These are phyloP conservation scores for Andrena flavipes DNA, from an alignment of 2,888 invertebrate species.

Conservation along the genomic window DNA sequence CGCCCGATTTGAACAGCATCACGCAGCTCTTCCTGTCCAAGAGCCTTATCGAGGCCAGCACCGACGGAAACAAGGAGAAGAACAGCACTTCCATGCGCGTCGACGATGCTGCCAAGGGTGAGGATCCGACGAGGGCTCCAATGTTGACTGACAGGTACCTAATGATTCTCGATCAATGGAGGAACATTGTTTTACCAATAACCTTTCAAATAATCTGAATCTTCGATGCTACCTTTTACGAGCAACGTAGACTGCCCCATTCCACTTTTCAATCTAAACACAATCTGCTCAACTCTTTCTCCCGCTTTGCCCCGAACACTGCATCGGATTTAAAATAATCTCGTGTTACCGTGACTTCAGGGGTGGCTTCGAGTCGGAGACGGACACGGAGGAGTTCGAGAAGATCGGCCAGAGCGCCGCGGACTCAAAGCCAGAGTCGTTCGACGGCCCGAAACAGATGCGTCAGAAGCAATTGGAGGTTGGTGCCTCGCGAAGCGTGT, in stretches of 20 bases:
- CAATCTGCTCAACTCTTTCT: too few species aligned
- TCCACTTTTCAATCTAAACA: too few species aligned
- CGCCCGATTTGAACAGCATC: slow-evolving; percentile 89
- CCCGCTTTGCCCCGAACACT: too few species aligned
- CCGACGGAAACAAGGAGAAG: slow-evolving; percentile 79
- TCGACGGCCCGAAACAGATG: slow-evolving; percentile 75
- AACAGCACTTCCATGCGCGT: slow-evolving; percentile 76
- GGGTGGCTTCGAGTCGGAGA: slow-evolving; percentile 91
- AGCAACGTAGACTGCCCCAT: too few species aligned
- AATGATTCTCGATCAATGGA: background rate
- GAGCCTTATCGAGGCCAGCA: slow-evolving; percentile 78
- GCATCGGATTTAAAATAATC: background rate
- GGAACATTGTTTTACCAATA: background rate
- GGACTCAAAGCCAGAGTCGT: slow-evolving; percentile 79
- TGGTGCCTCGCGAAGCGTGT: slow-evolving; percentile 82
- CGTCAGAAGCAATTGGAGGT: slow-evolving; percentile 83
- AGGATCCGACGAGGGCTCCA: slow-evolving; percentile 70
- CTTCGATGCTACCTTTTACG: too few species aligned
- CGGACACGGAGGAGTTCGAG: slow-evolving; percentile 93
- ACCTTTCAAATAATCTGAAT: too few species aligned
- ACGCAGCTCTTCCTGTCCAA: slow-evolving; percentile 90
- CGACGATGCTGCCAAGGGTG: slow-evolving; percentile 73
- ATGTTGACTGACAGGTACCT: slow-evolving; percentile 79
- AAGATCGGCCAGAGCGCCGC: slow-evolving; percentile 87
- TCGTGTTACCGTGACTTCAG: slow-evolving; percentile 83